Evolutionary conservation across 2,113 vertebrate genomes (phyloP).

Genomic region (Egretta garzetta): DNA sequence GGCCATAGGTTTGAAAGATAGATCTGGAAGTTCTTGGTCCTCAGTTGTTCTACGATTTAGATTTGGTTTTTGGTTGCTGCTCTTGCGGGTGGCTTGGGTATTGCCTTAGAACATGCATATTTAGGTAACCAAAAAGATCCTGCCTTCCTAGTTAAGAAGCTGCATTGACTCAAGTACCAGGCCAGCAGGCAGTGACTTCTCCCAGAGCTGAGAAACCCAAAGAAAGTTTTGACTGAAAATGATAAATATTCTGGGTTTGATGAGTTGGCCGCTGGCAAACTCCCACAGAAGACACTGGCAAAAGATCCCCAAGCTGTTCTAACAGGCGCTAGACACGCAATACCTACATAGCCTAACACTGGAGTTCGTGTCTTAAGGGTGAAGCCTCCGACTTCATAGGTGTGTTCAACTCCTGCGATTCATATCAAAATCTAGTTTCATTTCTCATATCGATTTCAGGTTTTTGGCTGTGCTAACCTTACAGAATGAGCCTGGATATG

Average conservation of each 20-base stretch:
- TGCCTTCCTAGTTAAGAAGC: neutral
- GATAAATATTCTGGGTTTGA: neutral
- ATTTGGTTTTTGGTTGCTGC: neutral
- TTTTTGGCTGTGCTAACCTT: neutral
- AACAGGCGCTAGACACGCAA: rapidly evolving
- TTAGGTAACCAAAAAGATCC: neutral
- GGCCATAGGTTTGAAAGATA: neutral
- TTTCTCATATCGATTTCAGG: neutral
- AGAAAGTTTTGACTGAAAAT: neutral
- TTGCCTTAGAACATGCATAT: neutral
- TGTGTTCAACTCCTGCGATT: neutral
- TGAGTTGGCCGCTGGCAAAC: neutral
- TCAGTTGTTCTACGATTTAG: neutral
- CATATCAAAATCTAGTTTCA: neutral
- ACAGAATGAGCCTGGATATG: neutral
- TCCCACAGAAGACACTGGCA: neutral
- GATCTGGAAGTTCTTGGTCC: neutral
- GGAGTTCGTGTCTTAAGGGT: neutral
- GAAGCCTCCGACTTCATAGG: neutral
- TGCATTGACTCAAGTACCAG: neutral
- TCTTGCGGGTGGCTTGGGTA: neutral
- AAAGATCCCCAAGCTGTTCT: neutral
- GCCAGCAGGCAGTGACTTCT: neutral
- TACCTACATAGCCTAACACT: neutral
- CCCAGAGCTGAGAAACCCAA: neutral